phyloP scores from a whole-genome alignment of 2,797 vertebrate species.

The Myiotriccus ornatus region DNA sequence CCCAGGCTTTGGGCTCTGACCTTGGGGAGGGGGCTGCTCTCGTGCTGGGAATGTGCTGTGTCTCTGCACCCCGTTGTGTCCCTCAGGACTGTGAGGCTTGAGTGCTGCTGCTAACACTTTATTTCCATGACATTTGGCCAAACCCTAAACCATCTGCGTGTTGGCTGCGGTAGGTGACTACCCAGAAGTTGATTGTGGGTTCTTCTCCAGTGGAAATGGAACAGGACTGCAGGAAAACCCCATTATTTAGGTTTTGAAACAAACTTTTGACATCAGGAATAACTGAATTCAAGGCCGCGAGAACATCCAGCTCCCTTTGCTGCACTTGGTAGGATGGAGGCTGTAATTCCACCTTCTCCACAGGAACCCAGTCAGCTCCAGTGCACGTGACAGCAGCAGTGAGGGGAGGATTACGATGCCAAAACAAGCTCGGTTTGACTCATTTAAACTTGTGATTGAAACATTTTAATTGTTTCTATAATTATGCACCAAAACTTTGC shows the following conservation, averaged over 20 bases:
- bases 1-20: not conserved
- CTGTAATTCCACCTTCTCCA: not conserved
- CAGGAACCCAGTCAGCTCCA: not conserved
- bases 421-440: not conserved
- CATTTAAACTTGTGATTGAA: not conserved
- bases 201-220: not conserved
- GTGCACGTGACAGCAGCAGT: not conserved
- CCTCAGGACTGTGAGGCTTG: rapidly evolving
- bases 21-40: not conserved
- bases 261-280: rapidly evolving
- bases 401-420: not conserved
- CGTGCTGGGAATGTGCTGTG: rapidly evolving
- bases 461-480: not conserved
- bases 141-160: rapidly evolving
- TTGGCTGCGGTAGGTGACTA: rapidly evolving
- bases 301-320: not conserved
- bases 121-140: rapidly evolving
- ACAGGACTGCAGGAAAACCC: not conserved
- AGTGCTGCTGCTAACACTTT: rapidly evolving
- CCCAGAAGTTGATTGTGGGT: rapidly evolving
- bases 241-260: rapidly evolving
- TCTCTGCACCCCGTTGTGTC: rapidly evolving
- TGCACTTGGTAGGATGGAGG: not conserved
- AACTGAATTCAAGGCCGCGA: not conserved
- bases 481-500: not conserved